Base-by-base conservation (phyloP, 2,113 vertebrate species). In the Crotalus helleri region DNA sequence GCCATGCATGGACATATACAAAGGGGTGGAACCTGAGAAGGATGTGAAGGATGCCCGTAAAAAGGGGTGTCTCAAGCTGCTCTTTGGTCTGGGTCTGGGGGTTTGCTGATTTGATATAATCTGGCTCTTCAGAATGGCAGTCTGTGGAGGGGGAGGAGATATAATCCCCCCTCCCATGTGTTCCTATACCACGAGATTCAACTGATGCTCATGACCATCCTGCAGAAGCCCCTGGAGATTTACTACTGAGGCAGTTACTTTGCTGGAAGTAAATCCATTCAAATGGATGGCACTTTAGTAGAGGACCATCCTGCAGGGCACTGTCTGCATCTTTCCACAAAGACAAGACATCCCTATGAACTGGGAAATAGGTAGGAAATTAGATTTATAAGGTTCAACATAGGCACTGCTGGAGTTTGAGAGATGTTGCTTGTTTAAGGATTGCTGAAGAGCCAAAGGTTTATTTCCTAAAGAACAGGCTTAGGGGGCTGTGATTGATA, bases 241-340 rank as follows among this genome's bases (percentile, higher is more conserved):
- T 44, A 44, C 17, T 19, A 44, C 17, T 7, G 33, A 81, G 17
- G 21, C 17, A 81, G 17, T 81, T 21, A 44, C 33, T 44, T 81
- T 3, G 0, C 17, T 81, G 33, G 17, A 44, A 81, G 17, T 44
- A 81, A 81, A 81, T 81, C 74, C 33, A 81, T 81, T 39, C 33
- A 81, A 81, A 19, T 8, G n/a, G n/a, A 81, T 44, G 7, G 7
- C 33, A 39, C 6, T 81, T 39, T 21, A 9, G 7, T 9, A 39
- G 69, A 39, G 0, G 0, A 7, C 7, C 17, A 0, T 81, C 33
- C 7, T 39, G 33, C 15, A 39, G 13, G n/a, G 64, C 0, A 4
- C 13, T 39, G 69, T 8, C 17, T 44, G 33, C 74, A 81, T 81
- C 33, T 33, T 17, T 81, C 33, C 33, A 21, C 33, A 81, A 81